Percentiles rank a stretch among this genome's conserved stretches.
phyloP scores from a whole-genome alignment of 2,888 invertebrate species.

The Xestia xanthographa region DNA sequence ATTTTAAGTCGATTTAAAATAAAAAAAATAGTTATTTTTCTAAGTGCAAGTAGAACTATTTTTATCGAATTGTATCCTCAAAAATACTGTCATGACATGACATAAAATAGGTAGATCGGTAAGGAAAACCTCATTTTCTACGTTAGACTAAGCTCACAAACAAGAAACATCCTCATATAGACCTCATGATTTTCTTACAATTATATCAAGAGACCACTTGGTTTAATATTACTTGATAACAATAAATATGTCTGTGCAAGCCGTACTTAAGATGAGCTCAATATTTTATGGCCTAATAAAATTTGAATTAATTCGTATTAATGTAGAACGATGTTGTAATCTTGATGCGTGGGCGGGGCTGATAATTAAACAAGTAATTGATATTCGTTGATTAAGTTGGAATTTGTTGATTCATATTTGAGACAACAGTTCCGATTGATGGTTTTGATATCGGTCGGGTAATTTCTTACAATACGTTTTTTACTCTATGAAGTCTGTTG shows the following conservation, averaged over 20 bases:
- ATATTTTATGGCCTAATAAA: constrained; percentile 60
- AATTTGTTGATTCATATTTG: constrained; percentile 54
- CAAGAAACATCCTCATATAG: constrained; percentile 14
- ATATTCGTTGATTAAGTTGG: constrained; percentile 49
- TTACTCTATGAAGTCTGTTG: background rate
- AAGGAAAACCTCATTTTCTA: background rate
- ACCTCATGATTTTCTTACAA: constrained; percentile 25
- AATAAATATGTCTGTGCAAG: constrained; percentile 61
- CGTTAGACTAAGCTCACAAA: background rate
- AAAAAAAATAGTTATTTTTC: background rate
- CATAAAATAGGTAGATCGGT: background rate
- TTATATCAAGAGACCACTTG: constrained; percentile 30
- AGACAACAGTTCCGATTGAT: constrained; percentile 42
- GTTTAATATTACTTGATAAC: constrained; percentile 49
- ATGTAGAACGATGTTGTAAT: constrained; percentile 57
- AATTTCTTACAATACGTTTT: background rate
- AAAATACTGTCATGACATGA: background rate
- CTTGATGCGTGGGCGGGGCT: constrained; percentile 55
- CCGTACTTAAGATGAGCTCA: constrained; percentile 52
- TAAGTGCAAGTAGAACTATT: background rate
- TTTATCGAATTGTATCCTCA: background rate
- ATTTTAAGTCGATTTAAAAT: background rate
- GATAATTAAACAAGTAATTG: constrained; percentile 63
- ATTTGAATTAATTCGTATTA: constrained; percentile 60
- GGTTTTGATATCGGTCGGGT: background rate